Conservation (phyloP, 2,797 vertebrate genomes). For the Threskiornis aethiopicus region DNA sequence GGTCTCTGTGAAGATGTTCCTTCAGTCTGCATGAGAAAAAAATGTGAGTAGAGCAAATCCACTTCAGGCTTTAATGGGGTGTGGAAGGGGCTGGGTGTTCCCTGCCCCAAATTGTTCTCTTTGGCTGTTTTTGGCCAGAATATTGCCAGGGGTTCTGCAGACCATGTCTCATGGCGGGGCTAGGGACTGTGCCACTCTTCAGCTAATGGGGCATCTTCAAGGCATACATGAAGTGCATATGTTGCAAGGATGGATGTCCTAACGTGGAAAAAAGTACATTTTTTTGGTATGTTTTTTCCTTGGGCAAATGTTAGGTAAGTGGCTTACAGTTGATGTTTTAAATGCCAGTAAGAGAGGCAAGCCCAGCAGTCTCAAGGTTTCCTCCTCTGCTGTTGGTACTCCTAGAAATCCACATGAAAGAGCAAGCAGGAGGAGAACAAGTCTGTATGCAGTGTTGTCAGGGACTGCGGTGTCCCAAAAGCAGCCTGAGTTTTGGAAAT, state of each 20-base stretch:
- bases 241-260: not conserved
- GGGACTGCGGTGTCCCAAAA: not conserved
- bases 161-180: no score
- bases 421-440: not conserved
- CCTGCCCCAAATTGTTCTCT: not conserved
- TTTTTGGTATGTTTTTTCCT: not conserved
- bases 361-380: not conserved
- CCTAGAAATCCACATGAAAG: not conserved
- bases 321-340: not conserved
- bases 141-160: not conserved
- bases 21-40: not conserved
- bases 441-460: not conserved
- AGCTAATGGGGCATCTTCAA: not conserved
- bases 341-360: not conserved
- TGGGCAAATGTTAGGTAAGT: not conserved
- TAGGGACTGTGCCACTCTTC: not conserved
- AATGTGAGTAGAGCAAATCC: not conserved
- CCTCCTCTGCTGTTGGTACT: not conserved
- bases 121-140: not conserved
- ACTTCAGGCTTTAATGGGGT: not conserved
- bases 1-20: not conserved
- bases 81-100: not conserved
- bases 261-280: not conserved
- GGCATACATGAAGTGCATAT: not conserved
- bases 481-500: not conserved